Conservation (phyloP, 1,140 invertebrate species). For the Manduca sexta region DNA sequence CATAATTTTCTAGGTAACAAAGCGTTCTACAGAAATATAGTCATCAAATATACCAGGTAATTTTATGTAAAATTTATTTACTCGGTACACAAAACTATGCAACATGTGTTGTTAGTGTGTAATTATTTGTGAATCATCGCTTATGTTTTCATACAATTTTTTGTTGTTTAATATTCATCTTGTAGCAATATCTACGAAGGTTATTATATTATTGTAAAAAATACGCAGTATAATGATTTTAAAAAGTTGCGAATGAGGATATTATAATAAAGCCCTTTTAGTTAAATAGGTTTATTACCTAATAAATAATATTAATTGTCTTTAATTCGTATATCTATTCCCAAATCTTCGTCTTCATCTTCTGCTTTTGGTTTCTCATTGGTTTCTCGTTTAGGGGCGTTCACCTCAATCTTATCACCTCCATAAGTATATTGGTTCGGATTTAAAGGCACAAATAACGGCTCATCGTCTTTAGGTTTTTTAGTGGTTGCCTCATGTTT, state of each 20-base stretch:
- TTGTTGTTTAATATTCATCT: too few relatives aligned
- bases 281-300: background rate
- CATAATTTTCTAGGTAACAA: too few relatives aligned
- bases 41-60: too few relatives aligned
- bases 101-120: too few relatives aligned
- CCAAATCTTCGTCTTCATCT: conserved; percentile 33
- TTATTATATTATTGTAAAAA: background rate
- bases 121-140: too few relatives aligned
- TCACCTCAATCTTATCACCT: conserved; percentile 23
- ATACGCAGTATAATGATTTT: background rate
- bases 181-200: background rate
- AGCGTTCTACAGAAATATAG: too few relatives aligned
- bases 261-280: too few relatives aligned
- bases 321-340: conserved; percentile 43
- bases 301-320: conserved; percentile 13
- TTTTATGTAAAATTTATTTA: too few relatives aligned
- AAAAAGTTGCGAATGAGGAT: too few relatives aligned
- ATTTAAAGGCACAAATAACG: conserved; percentile 29
- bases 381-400: conserved; percentile 44
- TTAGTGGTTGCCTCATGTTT: conserved; percentile 13
- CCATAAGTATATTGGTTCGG: conserved; percentile 25
- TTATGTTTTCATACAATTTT: too few relatives aligned
- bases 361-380: conserved; percentile 19
- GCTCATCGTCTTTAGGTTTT: conserved; percentile 18
- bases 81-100: too few relatives aligned